phyloP scores from a whole-genome alignment of 1,140 invertebrate species.

The Protaetia brevitarsis region DNA sequence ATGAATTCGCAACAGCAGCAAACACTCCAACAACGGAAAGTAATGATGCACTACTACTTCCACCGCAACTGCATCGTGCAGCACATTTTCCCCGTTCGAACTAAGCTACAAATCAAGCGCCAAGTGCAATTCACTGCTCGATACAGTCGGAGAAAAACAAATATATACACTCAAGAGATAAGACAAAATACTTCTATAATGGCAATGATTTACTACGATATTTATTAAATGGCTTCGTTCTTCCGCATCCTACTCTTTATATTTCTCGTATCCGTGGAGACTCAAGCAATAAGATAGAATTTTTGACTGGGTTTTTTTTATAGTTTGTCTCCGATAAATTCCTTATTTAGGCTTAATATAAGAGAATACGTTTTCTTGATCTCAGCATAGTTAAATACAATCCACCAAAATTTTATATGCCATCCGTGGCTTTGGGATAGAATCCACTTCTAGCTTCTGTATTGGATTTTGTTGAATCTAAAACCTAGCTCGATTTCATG shows the following conservation, averaged over 20 bases:
- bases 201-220: neutral
- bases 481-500: too few relatives aligned
- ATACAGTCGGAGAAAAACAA: slow-evolving; percentile 5
- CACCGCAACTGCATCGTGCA: neutral
- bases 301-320: too few relatives aligned
- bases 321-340: too few relatives aligned
- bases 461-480: too few relatives aligned
- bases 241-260: neutral
- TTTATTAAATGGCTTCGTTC: neutral
- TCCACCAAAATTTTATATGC: too few relatives aligned
- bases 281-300: too few relatives aligned
- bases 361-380: too few relatives aligned
- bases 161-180: neutral
- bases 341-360: too few relatives aligned
- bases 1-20: neutral
- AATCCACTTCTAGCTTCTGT: too few relatives aligned
- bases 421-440: too few relatives aligned
- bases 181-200: slow-evolving; percentile 15
- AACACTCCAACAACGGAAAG: neutral
- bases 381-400: too few relatives aligned
- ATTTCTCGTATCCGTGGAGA: too few relatives aligned
- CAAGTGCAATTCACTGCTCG: slow-evolving; percentile 13
- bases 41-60: slow-evolving; percentile 1
- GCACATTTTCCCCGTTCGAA: neutral
- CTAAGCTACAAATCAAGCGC: slow-evolving; percentile 12